Base-by-base conservation (phyloP, 2,888 invertebrate species). In the Drosophila hamatofila region DNA sequence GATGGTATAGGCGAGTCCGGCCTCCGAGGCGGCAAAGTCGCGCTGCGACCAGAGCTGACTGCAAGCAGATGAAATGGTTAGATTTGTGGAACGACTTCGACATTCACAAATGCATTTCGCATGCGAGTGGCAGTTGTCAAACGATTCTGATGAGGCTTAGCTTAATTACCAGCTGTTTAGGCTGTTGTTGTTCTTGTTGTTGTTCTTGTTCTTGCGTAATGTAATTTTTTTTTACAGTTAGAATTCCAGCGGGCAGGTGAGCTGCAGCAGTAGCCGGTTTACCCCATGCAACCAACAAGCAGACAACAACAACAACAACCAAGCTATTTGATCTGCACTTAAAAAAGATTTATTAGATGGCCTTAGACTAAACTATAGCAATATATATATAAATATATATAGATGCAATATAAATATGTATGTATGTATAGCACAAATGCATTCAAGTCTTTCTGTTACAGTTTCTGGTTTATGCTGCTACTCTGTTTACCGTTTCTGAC, bases 401-500 rank as follows among this genome's bases (percentile, higher is more conserved):
- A 23, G 2, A 25, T 46, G 16, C n/a, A 18, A 25, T 21, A 11
- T 21, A 9, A 11, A 8, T 25, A 8, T 35, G 27, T 44, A 27
- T 52, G 25, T 21, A 14, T 56, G 33, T 42, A 52, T 52, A 52
- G 52, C 59, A 55, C 54, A 14, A 35, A 39, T 62, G 51, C 61
- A 69, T 72, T 52, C 62, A 64, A 84, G 82, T 84, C 82, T 84
- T 77, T 75, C 41, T 37, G 57, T 67, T 44, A 67, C 23, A 41
- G 12, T 41, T 37, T 30, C 37, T 5, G 18, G 35, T 25, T 18
- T 52, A 16, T 33, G 16, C 30, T 9, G 16, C 37, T 37, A 2
- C 2, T 37, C 9, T 46, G 35, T 78, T 92, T 92, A 93, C 93
- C 93, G 93, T 93, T 93, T 93, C 69, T 93, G 93, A 61, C 95